Evolutionary conservation across 2,113 vertebrate genomes (phyloP).

Genomic region (Pionites leucogaster): DNA sequence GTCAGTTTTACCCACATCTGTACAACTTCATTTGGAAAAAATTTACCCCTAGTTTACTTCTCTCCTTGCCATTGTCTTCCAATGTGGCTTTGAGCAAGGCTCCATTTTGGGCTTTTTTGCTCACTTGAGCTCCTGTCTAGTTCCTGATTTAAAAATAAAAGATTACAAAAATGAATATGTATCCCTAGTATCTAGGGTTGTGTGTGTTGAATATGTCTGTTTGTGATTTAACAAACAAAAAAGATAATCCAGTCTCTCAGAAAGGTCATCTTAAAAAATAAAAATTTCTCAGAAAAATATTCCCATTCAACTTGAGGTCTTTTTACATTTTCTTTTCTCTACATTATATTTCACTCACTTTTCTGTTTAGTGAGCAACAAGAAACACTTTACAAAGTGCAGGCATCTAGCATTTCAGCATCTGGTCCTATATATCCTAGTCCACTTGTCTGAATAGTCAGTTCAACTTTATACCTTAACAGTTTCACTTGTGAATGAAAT

Average conservation of each 20-base stretch:
- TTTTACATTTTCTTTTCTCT: not conserved
- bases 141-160: constrained; percentile 58
- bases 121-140: constrained; percentile 74
- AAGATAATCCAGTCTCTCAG: not conserved
- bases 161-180: not conserved
- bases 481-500: not conserved
- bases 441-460: not conserved
- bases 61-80: constrained; percentile 76
- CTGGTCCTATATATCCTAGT: not conserved
- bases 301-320: not conserved
- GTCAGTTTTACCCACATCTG: not conserved
- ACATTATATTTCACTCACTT: not conserved
- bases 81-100: constrained; percentile 72
- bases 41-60: constrained; percentile 70
- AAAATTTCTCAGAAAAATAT: not conserved
- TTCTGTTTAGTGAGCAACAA: not conserved
- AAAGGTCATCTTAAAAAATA: not conserved
- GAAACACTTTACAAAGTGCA: not conserved
- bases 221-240: not conserved
- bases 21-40: not conserved
- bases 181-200: not conserved
- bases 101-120: constrained; percentile 74
- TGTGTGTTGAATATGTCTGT: not conserved
- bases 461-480: not conserved
- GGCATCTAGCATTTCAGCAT: not conserved